Evolutionary conservation across 2,797 vertebrate genomes (phyloP).

Genomic region (Pantherophis vulpinus): DNA sequence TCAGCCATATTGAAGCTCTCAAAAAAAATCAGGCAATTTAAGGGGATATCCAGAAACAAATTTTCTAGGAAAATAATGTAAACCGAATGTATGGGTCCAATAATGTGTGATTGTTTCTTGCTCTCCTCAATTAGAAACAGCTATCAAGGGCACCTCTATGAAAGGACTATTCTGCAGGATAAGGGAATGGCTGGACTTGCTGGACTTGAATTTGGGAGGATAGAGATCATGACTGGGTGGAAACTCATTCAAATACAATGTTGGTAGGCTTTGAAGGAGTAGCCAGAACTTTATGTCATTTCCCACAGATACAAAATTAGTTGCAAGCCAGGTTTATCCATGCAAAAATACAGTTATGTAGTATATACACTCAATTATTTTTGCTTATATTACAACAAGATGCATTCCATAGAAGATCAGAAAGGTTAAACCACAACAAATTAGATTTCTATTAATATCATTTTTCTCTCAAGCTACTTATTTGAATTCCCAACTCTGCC

Average conservation of each 20-base stretch:
- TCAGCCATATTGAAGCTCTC: not conserved
- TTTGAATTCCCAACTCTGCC: not conserved
- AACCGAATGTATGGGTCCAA: not conserved
- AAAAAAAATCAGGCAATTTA: not conserved
- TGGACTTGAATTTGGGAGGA: not conserved
- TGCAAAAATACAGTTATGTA: slow-evolving; percentile 28
- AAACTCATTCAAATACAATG: not conserved
- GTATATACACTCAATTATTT: not conserved
- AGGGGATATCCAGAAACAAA: not conserved
- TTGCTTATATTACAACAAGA: slow-evolving; percentile 18
- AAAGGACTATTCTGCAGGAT: too few relatives aligned
- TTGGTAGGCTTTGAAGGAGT: not conserved
- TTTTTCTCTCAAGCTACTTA: not conserved
- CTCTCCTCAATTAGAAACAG: not conserved
- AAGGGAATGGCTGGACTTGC: not conserved
- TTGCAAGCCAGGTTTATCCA: slow-evolving; percentile 20
- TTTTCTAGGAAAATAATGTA: not conserved
- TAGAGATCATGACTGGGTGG: not conserved
- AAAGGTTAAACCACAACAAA: slow-evolving; percentile 34
- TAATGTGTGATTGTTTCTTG: not conserved
- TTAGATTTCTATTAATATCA: slow-evolving; percentile 15
- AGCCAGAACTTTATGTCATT: not conserved
- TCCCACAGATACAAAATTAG: slow-evolving; percentile 14
- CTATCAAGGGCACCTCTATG: not conserved
- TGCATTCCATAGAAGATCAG: slow-evolving; percentile 11